These are phyloP conservation scores for Drosophila niveifrons DNA, from an alignment of 2,888 invertebrate species.

Conservation along the genomic window DNA sequence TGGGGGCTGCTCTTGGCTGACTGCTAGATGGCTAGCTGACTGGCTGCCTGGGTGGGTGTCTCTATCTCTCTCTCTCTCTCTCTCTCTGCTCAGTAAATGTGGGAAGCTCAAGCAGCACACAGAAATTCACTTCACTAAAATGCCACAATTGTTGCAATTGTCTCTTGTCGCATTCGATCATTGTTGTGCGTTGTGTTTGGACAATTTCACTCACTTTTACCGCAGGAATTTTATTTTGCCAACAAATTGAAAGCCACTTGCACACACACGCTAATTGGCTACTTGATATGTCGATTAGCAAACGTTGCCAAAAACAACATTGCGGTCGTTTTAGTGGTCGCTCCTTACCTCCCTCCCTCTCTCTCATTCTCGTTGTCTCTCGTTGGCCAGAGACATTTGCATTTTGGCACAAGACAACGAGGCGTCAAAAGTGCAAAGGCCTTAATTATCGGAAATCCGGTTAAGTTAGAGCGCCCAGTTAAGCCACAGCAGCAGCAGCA, in stretches of 20 bases:
- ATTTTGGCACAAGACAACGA: constrained; percentile 55
- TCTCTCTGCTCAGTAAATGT: constrained; percentile 26
- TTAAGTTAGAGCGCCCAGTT: constrained; percentile 29
- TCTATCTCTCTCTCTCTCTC: constrained; percentile 11
- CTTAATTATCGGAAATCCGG: constrained; percentile 75
- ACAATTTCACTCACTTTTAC: constrained; percentile 72
- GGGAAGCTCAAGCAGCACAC: constrained; percentile 42
- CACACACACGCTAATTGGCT: constrained; percentile 48
- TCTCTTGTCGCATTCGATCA: constrained; percentile 46
- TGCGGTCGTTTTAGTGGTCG: constrained; percentile 20
- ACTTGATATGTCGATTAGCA: constrained; percentile 36
- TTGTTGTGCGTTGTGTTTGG: constrained; percentile 16
- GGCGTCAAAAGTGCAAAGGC: constrained; percentile 59
- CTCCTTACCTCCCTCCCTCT: background rate
- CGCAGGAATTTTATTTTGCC: constrained; percentile 55
- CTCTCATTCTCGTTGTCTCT: background rate
- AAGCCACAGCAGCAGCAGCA: constrained; percentile 2
- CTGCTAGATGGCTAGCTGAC: too few species aligned
- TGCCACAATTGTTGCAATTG: constrained; percentile 53
- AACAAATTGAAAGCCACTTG: constrained; percentile 62
- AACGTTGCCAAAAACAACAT: constrained; percentile 31
- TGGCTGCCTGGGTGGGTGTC: constrained; percentile 33
- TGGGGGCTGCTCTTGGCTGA: background rate
- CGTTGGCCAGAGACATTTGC: constrained; percentile 42
- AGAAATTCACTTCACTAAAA: constrained; percentile 12